Percentiles rank a stretch among this genome's conserved stretches.
phyloP scores from a whole-genome alignment of 2,113 vertebrate species.

The Lanius collurio region DNA sequence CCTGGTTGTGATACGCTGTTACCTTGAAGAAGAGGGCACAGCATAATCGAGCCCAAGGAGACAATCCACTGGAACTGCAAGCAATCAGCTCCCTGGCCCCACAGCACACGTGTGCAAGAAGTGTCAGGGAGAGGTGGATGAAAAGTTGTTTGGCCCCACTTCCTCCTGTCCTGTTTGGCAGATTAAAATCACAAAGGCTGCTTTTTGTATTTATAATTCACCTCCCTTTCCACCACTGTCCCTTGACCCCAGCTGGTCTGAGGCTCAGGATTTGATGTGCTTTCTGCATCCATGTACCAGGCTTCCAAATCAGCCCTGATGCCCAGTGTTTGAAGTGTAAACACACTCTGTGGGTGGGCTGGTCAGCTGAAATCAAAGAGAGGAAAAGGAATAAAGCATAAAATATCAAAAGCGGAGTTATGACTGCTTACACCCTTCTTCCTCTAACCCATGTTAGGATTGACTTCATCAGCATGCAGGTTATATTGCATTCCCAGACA shows the following conservation, averaged over 20 bases:
- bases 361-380: neutral
- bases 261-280: neutral
- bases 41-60: neutral
- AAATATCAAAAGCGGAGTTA: neutral
- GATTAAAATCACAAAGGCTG: neutral
- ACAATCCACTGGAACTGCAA: neutral
- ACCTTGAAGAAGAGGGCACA: constrained; percentile 3
- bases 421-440: neutral
- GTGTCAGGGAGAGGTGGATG: neutral
- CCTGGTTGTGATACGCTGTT: neutral
- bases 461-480: constrained; percentile 42
- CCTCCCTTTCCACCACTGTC: neutral
- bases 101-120: neutral
- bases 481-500: neutral
- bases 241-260: neutral
- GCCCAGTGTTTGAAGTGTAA: neutral
- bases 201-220: neutral
- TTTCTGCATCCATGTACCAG: neutral
- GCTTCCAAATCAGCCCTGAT: neutral
- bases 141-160: neutral
- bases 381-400: neutral
- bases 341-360: neutral
- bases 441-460: neutral
- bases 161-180: neutral
- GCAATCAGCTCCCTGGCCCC: neutral